Evolutionary conservation across 1,140 invertebrate species (phyloP), one percentile per base, ranked within the genome.

Genomic region (Leptoteleia sp.): DNA sequence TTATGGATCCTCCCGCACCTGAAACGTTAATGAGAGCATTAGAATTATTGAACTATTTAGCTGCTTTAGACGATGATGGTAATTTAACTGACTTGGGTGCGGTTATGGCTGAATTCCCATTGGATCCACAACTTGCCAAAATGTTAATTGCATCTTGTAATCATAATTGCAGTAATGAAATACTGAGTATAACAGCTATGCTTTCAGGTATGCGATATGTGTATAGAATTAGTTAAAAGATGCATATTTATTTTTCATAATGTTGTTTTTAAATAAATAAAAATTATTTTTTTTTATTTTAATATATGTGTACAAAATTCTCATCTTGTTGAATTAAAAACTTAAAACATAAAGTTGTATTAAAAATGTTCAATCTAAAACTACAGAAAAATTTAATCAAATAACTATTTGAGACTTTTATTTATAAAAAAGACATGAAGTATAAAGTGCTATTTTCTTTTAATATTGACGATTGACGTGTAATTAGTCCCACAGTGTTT

Each of bases 1-100:
- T 99, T 89, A 99, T 99, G 98, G 98, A 99, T 91, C 98, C 98
- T 11, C 98, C 98, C 15, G 99, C 99, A n/a, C 99, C 99, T 0
- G 98, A 99, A 92, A 99, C 99, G 0, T 90, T 99, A n/a, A 99
- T 99, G 98, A 91, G 98, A 87, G 98, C 99, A 1, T 88, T 99
- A 52, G 99, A 99, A 91, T 90, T 99, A 48, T 91, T 99, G 6
- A 99, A 99, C 91, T 99, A 99, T 88, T 90, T 99, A 50, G 97
- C 96, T 3, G 97, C 97, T 0, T 91, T 99, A 75, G 98, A 99
- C 82, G 99, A 99, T 88, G 97, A 99, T 88, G 95, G 97, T 43
- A 98, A 98, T 87, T 89, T 99, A 40, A 99, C 97, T 0, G 96
- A 98, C 86, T 90, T 98, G 31, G 97, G 97, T n/a, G 97, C 97